Conservation (phyloP, 2,113 vertebrate species). For the Nestor notabilis region DNA sequence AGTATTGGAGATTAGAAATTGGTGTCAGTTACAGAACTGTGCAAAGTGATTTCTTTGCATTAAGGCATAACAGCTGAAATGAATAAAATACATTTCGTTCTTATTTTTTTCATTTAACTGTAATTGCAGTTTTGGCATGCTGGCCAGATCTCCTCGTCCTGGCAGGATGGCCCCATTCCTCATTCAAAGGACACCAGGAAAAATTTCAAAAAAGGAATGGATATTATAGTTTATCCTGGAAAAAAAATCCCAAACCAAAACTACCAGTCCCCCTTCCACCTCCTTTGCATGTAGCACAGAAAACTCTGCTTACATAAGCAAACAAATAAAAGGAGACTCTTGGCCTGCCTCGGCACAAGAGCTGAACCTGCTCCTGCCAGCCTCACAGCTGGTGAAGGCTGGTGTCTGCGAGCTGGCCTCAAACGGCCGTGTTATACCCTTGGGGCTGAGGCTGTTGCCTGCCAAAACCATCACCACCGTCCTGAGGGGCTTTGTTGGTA, state of each 20-base stretch:
- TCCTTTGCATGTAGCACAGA: background rate
- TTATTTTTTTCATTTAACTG: slow-evolving; percentile 30
- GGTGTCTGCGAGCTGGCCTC: background rate
- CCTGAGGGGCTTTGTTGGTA: background rate
- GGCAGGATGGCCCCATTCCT: background rate
- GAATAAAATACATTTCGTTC: slow-evolving; percentile 68
- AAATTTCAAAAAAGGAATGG: background rate
- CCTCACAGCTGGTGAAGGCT: background rate
- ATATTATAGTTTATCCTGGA: background rate
- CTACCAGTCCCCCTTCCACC: background rate
- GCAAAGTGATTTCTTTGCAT: slow-evolving; percentile 69
- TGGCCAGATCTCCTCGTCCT: slow-evolving; percentile 2
- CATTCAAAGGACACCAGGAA: background rate
- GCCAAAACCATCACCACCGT: fast-evolving
- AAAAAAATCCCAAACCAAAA: background rate
- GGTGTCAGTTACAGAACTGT: slow-evolving; percentile 72
- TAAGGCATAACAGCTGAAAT: slow-evolving; percentile 74
- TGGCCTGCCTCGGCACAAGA: background rate
- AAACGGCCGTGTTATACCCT: fast-evolving
- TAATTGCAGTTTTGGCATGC: slow-evolving; percentile 53
- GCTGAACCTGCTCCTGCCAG: background rate
- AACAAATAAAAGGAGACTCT: background rate
- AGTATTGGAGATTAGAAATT: slow-evolving; percentile 72
- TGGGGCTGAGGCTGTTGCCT: background rate
- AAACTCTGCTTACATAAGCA: background rate